phyloP scores from a whole-genome alignment of 2,113 vertebrate genomes.

The Physeter macrocephalus region DNA sequence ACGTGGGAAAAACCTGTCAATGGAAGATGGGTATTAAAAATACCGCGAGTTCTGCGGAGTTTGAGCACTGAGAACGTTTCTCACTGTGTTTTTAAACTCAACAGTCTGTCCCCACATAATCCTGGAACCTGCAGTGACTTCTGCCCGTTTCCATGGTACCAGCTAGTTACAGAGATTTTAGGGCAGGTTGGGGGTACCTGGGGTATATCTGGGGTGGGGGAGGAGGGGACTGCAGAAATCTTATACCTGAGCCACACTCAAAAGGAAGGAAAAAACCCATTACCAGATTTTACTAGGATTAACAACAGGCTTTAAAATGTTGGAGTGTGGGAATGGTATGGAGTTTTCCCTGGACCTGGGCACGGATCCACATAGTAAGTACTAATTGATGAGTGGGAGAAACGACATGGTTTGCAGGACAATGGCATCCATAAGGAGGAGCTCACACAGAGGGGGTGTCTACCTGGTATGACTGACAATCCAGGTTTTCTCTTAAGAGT shows the following conservation, averaged over 20 bases:
- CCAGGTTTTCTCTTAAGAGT: not conserved
- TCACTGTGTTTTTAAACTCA: not conserved
- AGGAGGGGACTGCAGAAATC: not conserved
- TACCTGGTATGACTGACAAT: not conserved
- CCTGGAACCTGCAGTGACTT: not conserved
- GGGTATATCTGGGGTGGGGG: not conserved
- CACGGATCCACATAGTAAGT: not conserved
- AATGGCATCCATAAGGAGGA: not conserved
- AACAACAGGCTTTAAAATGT: not conserved
- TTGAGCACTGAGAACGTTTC: not conserved
- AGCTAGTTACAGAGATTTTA: not conserved
- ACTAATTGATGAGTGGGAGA: not conserved
- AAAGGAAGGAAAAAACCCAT: not conserved
- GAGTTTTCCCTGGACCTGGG: not conserved
- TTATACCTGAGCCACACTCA: not conserved
- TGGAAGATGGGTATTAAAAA: not conserved
- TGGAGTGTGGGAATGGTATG: too few species aligned
- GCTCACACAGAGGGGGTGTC: not conserved
- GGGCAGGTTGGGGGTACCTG: not conserved
- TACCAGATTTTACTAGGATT: not conserved
- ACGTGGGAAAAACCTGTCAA: not conserved
- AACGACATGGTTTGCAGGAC: not conserved
- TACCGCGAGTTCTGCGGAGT: not conserved
- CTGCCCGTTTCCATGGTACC: not conserved
- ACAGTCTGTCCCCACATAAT: not conserved